Evolutionary conservation across 2,888 invertebrate genomes (phyloP), one percentile per base, ranked within the genome.

Genomic region (Cantharis nigra): DNA sequence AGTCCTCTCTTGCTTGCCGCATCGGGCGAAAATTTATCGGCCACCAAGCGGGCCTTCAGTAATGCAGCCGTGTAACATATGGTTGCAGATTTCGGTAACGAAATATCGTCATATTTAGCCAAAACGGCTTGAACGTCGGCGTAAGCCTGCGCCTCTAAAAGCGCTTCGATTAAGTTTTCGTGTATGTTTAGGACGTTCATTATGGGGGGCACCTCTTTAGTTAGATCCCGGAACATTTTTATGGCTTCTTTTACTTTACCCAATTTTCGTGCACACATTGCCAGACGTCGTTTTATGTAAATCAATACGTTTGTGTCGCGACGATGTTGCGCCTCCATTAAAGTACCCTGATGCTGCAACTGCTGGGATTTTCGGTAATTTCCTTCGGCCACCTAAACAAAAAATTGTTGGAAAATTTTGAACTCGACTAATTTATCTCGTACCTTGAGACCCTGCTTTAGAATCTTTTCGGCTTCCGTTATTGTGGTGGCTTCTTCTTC

Each of bases 401-500:
- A 67, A 67, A 64, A 10, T 16, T 64, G 16, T 4, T 16, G 18
- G 5, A 23, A 5, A 23, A 23, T 23, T 23, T 26, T 26, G 26
- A 9, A 26, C 26, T 26, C 1, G 9, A 26, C 4, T 26, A 26
- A 9, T 7, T 26, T 23, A 65, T 5, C 3, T 16, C 10, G 71
- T 74, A 77, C 76, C 89, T 95, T 96, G 9, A 96, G 89, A 0
- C 96, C 97, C 83, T 94, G 94, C 86, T 94, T 95, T 28, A 96
- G 90, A 81, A 95, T 92, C 85, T 94, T 95, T 86, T 97, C 96
- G 3, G 94, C 94, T 87, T 98, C 98, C 9, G 93, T 87, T 80
- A 99, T 97, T 18, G 97, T 97, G 78, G 96, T 95, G 33, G 97
- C 96, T 88, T 98, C 98, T 89, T 99, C 99, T 89, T 99, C 99